These are phyloP conservation scores for Cryptomyrus ogoouensis DNA, from an alignment of 2,113 vertebrate species.

Conservation along the genomic window DNA sequence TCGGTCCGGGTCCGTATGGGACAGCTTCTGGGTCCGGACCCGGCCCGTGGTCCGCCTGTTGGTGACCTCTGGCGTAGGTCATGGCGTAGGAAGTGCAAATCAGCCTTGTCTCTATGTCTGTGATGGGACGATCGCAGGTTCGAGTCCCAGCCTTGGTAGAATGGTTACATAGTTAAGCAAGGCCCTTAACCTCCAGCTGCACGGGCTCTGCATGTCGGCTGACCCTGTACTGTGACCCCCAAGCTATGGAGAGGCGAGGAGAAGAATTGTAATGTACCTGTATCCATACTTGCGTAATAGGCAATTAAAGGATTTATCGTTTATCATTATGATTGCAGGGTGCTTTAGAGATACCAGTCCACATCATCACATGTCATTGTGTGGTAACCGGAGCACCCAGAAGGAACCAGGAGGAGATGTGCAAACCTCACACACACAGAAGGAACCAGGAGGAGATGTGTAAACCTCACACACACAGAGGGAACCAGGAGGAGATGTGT, in stretches of 20 bases:
- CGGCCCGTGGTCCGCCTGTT: too few relatives aligned
- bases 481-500: too few relatives aligned
- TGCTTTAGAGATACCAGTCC: not conserved
- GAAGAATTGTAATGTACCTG: not conserved
- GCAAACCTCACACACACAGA: not conserved
- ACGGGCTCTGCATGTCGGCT: not conserved
- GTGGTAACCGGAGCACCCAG: not conserved
- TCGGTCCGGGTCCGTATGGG: too few relatives aligned
- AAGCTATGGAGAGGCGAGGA: not conserved
- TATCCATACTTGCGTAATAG: not conserved
- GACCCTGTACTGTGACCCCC: not conserved
- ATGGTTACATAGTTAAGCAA: not conserved
- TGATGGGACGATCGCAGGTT: not conserved
- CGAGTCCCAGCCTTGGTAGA: not conserved
- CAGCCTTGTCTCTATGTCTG: not conserved
- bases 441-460: too few relatives aligned
- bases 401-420: too few relatives aligned
- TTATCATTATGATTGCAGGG: not conserved
- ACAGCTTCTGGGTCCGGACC: too few relatives aligned
- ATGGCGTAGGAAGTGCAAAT: not conserved
- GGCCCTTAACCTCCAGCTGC: not conserved
- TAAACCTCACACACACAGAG: too few relatives aligned
- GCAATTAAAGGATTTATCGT: not conserved
- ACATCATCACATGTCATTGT: not conserved
- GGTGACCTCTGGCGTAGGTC: too few relatives aligned